These are phyloP conservation scores for Epistrophe grossulariae DNA, from an alignment of 2,888 invertebrate genomes.

Conservation along the genomic window DNA sequence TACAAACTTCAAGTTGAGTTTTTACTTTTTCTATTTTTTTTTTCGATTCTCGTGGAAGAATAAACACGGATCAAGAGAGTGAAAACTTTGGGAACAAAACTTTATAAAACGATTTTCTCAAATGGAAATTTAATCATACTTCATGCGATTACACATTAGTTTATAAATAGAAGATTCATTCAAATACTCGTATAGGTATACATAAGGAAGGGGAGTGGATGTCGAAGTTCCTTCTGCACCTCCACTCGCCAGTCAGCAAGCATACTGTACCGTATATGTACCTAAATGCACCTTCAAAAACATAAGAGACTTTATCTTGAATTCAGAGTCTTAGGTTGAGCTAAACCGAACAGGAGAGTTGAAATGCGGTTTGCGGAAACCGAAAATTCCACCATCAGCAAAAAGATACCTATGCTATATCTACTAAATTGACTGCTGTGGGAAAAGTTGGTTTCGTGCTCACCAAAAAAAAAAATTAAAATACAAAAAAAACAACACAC, in stretches of 20 bases:
- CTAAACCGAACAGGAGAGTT: slow-evolving; percentile 34
- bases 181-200: too few species aligned
- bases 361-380: slow-evolving; percentile 45
- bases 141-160: slow-evolving; percentile 63
- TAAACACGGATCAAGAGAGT: slow-evolving; percentile 33
- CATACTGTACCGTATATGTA: neutral
- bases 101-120: slow-evolving; percentile 70
- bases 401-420: slow-evolving; percentile 32
- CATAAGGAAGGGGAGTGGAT: too few species aligned
- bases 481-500: slow-evolving; percentile 2
- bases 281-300: slow-evolving; percentile 36
- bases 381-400: slow-evolving; percentile 23
- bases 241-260: neutral
- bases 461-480: slow-evolving; percentile 24
- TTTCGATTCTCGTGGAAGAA: slow-evolving; percentile 13
- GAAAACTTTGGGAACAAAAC: slow-evolving; percentile 45
- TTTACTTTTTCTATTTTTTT: neutral
- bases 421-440: neutral
- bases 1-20: neutral
- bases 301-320: slow-evolving; percentile 15
- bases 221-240: neutral
- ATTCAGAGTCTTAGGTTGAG: neutral
- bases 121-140: slow-evolving; percentile 72
- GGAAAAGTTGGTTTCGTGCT: slow-evolving; percentile 34
- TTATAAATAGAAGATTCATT: too few species aligned